A percentile compares a stretch with the other conserved stretches of the same genome.
Conservation (phyloP, 37 sponge, comb jelly and placozoan genomes). For the Crambe crambe region DNA sequence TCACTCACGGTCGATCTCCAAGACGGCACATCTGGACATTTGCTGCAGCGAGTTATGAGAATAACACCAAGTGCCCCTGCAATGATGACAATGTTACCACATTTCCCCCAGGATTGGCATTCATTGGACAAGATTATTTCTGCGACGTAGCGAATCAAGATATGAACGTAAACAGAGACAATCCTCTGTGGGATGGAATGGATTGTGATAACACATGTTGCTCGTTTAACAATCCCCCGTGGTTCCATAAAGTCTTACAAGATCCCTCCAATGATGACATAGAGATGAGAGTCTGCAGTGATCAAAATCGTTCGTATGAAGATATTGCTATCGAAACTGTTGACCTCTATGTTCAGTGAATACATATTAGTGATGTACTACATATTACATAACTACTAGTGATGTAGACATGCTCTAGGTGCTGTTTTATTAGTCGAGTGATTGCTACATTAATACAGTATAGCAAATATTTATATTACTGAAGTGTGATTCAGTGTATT, state of each 20-base stretch:
- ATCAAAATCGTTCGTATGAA: not conserved
- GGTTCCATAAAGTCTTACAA: not conserved
- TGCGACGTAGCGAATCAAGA: not conserved
- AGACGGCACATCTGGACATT: constrained; percentile 1
- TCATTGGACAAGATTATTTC: not conserved
- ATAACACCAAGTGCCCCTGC: not conserved
- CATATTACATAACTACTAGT: too few species aligned
- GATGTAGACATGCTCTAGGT: too few species aligned
- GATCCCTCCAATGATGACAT: not conserved
- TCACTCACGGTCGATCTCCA: constrained; percentile 5
- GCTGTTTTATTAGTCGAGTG: too few species aligned
- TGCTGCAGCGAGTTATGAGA: not conserved
- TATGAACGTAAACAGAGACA: too few species aligned
- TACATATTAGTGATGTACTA: too few species aligned
- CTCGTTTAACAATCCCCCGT: not conserved
- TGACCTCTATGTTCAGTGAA: not conserved
- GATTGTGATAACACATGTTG: not conserved
- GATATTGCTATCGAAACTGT: not conserved
- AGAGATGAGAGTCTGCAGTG: not conserved
- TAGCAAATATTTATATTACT: too few species aligned
- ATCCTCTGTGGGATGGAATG: not conserved
- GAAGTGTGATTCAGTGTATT: too few species aligned
- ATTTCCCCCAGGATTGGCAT: not conserved
- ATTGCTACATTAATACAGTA: too few species aligned
- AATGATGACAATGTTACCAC: not conserved